A percentile compares a stretch with the other conserved stretches of the same genome.
Conservation (phyloP, 2,888 invertebrate genomes). For the Chrysolina haemoptera region DNA sequence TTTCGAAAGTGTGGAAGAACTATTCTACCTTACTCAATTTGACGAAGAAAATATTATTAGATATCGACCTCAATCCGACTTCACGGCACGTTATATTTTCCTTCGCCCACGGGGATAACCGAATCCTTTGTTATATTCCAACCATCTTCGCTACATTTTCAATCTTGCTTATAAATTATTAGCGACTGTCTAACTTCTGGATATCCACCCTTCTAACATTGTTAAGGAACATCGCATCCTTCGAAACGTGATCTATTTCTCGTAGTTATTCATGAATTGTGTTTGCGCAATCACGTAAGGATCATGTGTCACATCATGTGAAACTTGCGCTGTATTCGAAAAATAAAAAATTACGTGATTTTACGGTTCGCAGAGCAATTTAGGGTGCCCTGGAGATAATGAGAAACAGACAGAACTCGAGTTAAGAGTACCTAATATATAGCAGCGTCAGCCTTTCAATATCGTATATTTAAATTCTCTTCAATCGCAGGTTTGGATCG, state of each 20-base stretch:
- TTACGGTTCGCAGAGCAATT: background rate
- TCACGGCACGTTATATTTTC: no score
- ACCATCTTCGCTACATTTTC: background rate
- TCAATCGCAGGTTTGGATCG: no score
- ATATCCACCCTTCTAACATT: background rate
- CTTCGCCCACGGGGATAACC: no score
- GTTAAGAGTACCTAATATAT: no score
- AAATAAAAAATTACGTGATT: background rate
- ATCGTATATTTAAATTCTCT: no score
- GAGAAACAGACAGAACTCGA: background rate
- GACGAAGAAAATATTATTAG: no score
- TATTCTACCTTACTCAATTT: no score
- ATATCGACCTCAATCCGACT: no score
- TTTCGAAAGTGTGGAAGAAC: no score
- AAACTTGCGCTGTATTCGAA: background rate
- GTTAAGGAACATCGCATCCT: background rate
- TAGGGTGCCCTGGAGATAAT: background rate
- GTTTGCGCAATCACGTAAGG: background rate
- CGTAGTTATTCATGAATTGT: background rate
- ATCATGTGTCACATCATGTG: background rate
- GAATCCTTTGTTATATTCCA: background rate
- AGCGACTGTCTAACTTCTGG: constrained; percentile 5
- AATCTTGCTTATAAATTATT: background rate
- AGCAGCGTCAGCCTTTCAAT: no score
- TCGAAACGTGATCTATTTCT: background rate